Conservation (phyloP, 2,797 vertebrate genomes). For the Urophycis tenuis region DNA sequence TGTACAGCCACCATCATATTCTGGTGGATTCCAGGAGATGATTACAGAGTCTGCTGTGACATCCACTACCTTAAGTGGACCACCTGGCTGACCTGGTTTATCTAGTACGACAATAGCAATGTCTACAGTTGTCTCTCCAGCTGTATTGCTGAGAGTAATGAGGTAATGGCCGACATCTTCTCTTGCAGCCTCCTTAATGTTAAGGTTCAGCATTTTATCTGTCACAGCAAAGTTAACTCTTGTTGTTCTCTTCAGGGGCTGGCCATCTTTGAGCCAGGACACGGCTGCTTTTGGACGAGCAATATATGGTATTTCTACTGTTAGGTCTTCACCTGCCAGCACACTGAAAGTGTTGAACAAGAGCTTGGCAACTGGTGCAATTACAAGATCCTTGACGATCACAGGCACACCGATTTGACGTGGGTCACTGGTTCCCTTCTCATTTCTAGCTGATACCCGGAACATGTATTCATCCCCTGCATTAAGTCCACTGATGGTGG, state of each 20-base stretch:
- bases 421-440: slow-evolving; percentile 96
- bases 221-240: slow-evolving; percentile 85
- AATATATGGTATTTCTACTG: slow-evolving; percentile 84
- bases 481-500: slow-evolving; percentile 83
- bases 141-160: slow-evolving; percentile 85
- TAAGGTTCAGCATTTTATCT: slow-evolving; percentile 76
- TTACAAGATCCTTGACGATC: slow-evolving; percentile 93
- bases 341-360: slow-evolving; percentile 93
- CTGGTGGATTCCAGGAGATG: slow-evolving; percentile 88
- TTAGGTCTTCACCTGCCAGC: slow-evolving; percentile 89
- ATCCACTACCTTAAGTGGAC: slow-evolving; percentile 89
- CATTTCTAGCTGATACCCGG: slow-evolving; percentile 93
- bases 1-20: slow-evolving; percentile 90
- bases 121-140: slow-evolving; percentile 82
- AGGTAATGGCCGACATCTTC: slow-evolving; percentile 90
- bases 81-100: slow-evolving; percentile 91
- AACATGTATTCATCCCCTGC: slow-evolving; percentile 97
- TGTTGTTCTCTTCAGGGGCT: slow-evolving; percentile 84
- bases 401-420: slow-evolving; percentile 94
- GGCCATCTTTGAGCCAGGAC: slow-evolving; percentile 82
- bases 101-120: slow-evolving; percentile 89
- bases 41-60: slow-evolving; percentile 89
- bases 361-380: slow-evolving; percentile 86
- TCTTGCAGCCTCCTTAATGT: slow-evolving; percentile 86
- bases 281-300: slow-evolving; percentile 85